Evolutionary conservation across 53 echinoderm and acorn worm genomes (phyloP).

Genomic region (Crossaster papposus): DNA sequence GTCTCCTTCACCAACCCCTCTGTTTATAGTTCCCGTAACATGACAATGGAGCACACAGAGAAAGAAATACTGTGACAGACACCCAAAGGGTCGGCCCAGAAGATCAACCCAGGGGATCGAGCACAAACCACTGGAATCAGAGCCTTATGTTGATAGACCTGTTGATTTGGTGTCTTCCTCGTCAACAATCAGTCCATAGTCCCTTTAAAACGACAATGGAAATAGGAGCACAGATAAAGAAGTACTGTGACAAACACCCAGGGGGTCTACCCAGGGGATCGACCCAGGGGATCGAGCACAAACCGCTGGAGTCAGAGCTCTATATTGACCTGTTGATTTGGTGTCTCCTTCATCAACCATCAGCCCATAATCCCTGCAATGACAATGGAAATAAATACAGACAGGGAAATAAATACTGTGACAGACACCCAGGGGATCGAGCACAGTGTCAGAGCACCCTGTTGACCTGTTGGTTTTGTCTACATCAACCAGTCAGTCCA

Average conservation of each 20-base stretch:
- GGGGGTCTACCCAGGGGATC: neutral
- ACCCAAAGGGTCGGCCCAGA: neutral
- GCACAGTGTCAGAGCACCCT: neutral
- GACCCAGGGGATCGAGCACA: neutral
- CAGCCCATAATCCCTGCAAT: neutral
- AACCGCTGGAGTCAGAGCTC: neutral
- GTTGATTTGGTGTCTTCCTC: constrained; percentile 1
- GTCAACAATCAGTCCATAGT: too few species aligned
- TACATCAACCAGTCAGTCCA: neutral
- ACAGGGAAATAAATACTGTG: neutral
- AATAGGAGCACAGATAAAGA: neutral
- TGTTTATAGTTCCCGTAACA: too few species aligned
- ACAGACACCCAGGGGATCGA: neutral
- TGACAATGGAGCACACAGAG: too few species aligned
- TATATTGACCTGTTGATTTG: neutral
- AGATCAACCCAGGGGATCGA: too few species aligned
- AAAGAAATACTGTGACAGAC: neutral
- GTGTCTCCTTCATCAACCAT: constrained; percentile 4
- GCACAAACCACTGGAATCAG: too few species aligned
- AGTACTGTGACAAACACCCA: neutral
- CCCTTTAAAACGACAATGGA: neutral
- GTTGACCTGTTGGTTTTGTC: neutral
- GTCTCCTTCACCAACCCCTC: too few species aligned
- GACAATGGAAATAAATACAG: neutral
- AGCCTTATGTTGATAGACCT: too few species aligned